phyloP scores from a whole-genome alignment of 1,140 invertebrate species.

The Bemisia tabaci region DNA sequence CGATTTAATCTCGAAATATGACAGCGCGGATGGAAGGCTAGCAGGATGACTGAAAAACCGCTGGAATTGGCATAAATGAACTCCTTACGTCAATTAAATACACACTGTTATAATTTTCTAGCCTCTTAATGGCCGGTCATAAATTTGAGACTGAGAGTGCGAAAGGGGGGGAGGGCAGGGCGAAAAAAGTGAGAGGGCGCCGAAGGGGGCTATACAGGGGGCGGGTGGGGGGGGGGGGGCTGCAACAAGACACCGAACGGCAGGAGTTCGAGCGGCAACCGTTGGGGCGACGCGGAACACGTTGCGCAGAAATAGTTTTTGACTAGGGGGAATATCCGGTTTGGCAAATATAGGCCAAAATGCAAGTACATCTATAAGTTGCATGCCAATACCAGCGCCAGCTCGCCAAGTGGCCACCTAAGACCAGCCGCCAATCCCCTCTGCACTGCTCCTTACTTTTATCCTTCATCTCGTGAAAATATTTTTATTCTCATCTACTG shows the following conservation, averaged over 20 bases:
- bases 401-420: too few species aligned
- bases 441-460: too few species aligned
- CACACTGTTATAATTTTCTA: neutral
- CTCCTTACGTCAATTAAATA: neutral
- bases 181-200: neutral
- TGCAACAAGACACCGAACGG: neutral
- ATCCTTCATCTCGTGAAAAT: too few species aligned
- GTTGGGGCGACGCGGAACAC: neutral
- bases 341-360: neutral
- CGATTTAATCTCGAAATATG: too few species aligned
- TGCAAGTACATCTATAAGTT: neutral
- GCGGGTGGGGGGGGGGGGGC: too few species aligned
- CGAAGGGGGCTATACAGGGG: neutral
- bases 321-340: neutral
- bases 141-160: neutral
- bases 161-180: neutral
- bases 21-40: too few species aligned
- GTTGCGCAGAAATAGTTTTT: neutral
- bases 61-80: neutral
- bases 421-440: too few species aligned
- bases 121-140: neutral
- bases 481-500: too few species aligned
- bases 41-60: too few species aligned
- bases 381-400: neutral
- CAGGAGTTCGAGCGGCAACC: too few species aligned